phyloP scores from a whole-genome alignment of 2,888 invertebrate species.

The Athetis lepigone region DNA sequence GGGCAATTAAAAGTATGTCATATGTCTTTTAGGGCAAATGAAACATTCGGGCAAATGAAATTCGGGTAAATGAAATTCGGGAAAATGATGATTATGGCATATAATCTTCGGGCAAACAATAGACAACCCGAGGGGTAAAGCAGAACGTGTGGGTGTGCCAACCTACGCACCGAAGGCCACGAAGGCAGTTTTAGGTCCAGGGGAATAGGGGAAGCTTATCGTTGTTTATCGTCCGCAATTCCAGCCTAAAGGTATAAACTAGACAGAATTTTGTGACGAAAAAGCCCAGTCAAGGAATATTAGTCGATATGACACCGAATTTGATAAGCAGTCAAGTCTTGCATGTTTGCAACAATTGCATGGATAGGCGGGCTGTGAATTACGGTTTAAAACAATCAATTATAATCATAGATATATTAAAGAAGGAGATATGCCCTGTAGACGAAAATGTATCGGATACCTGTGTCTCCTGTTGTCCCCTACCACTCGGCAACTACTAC shows the following conservation, averaged over 20 bases:
- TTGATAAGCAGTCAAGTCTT: not conserved
- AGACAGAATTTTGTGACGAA: slow-evolving; percentile 10
- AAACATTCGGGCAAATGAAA: too few species aligned
- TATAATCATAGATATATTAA: too few species aligned
- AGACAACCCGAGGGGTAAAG: slow-evolving; percentile 28
- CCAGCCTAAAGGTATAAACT: slow-evolving; percentile 18
- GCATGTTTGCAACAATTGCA: slow-evolving; percentile 2
- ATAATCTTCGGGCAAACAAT: too few species aligned
- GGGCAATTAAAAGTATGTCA: too few species aligned
- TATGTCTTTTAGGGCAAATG: too few species aligned
- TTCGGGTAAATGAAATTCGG: too few species aligned
- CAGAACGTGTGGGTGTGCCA: slow-evolving; percentile 32
- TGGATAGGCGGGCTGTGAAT: slow-evolving; percentile 40
- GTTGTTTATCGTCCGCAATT: slow-evolving; percentile 26
- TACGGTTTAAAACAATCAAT: slow-evolving; percentile 59
- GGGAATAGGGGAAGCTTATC: slow-evolving; percentile 36
- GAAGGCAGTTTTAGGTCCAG: slow-evolving; percentile 38
- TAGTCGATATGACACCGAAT: not conserved
- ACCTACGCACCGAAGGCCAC: slow-evolving; percentile 11
- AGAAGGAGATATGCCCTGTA: too few species aligned
- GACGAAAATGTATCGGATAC: too few species aligned
- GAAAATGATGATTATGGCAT: too few species aligned
- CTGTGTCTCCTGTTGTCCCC: too few species aligned
- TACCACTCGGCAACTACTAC: too few species aligned
- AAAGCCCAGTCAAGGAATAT: not conserved